phyloP scores from a whole-genome alignment of 2,797 vertebrate species.

The Falco naumanni region DNA sequence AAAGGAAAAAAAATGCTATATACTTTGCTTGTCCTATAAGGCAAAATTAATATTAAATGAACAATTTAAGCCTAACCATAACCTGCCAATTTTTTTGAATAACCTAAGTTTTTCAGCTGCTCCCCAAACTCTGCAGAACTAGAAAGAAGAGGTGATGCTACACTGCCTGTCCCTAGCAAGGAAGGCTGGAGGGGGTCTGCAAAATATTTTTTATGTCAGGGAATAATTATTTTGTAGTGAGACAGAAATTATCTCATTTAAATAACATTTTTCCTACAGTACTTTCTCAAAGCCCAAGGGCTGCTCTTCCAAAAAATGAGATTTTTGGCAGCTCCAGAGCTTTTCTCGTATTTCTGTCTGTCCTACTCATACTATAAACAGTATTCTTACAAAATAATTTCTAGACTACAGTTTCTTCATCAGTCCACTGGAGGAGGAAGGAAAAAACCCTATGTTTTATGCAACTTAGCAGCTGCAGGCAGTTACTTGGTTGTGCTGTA shows the following conservation, averaged over 20 bases:
- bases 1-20: not conserved
- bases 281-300: slow-evolving; percentile 61
- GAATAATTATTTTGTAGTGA: slow-evolving; percentile 69
- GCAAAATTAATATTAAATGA: not conserved
- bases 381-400: slow-evolving; percentile 72
- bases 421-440: not conserved
- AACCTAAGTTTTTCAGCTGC: not conserved
- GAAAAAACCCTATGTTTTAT: slow-evolving; percentile 20
- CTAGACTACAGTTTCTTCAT: slow-evolving; percentile 51
- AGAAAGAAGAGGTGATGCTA: not conserved
- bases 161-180: not conserved
- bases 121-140: not conserved
- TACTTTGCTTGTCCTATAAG: not conserved
- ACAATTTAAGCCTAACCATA: not conserved
- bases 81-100: not conserved
- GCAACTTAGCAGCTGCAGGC: slow-evolving; percentile 35
- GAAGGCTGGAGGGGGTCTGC: not conserved
- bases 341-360: slow-evolving; percentile 75
- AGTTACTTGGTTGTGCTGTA: not conserved
- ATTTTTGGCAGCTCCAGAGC: slow-evolving; percentile 56
- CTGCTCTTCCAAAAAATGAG: slow-evolving; percentile 61
- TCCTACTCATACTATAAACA: slow-evolving; percentile 70
- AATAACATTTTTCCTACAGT: slow-evolving; percentile 73
- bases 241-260: slow-evolving; percentile 75
- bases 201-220: slow-evolving; percentile 54